These are phyloP conservation scores for Pluvianellus socialis DNA, from an alignment of 2,113 vertebrate genomes.

Conservation along the genomic window DNA sequence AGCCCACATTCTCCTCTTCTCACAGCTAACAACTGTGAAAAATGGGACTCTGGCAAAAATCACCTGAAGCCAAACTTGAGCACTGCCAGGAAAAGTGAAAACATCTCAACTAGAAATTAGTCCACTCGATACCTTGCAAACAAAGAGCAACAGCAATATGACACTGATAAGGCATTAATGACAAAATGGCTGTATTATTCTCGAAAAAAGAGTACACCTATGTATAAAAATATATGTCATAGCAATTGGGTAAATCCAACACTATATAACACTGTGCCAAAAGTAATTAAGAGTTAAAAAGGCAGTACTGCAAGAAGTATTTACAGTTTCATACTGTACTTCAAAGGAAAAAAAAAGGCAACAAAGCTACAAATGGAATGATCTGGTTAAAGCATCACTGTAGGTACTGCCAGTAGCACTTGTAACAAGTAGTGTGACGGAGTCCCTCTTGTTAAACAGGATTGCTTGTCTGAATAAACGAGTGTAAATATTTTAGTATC, in stretches of 20 bases:
- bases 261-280: slow-evolving; percentile 54
- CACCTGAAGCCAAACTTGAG: slow-evolving; percentile 22
- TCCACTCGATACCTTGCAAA: slow-evolving; percentile 19
- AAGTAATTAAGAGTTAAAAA: slow-evolving; percentile 63
- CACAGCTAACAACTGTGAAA: slow-evolving; percentile 46
- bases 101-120: slow-evolving; percentile 9
- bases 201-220: slow-evolving; percentile 56
- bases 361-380: slow-evolving; percentile 27
- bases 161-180: slow-evolving; percentile 68
- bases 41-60: slow-evolving; percentile 38
- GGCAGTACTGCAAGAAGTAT: slow-evolving; percentile 56
- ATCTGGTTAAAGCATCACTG: slow-evolving; percentile 31
- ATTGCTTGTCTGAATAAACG: background rate
- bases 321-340: slow-evolving; percentile 59
- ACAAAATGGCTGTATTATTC: slow-evolving; percentile 53
- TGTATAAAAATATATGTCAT: slow-evolving; percentile 68
- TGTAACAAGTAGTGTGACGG: background rate
- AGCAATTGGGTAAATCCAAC: slow-evolving; percentile 58
- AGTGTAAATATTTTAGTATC: background rate
- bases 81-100: slow-evolving; percentile 8
- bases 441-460: background rate
- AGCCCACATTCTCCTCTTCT: background rate
- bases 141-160: slow-evolving; percentile 54
- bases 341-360: slow-evolving; percentile 5
- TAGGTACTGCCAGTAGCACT: slow-evolving; percentile 3